A percentile compares a stretch with the other conserved stretches of the same genome.
Evolutionary conservation across 1,140 invertebrate species (phyloP).

Genomic region (Whitmania pigra): DNA sequence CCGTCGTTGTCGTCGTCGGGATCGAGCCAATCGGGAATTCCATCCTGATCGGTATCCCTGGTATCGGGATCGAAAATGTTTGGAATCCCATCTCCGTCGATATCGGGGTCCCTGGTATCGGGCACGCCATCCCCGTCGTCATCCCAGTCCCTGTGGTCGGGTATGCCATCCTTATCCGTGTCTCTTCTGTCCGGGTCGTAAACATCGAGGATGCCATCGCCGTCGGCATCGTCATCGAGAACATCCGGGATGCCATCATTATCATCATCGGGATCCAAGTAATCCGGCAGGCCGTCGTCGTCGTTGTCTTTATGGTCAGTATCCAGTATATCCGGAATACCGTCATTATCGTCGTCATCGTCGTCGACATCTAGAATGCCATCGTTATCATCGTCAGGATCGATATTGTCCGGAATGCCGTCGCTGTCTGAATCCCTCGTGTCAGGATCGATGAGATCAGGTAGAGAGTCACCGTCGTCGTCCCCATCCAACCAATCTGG

Average conservation of each 20-base stretch:
- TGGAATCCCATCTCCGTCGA: conserved; percentile 19
- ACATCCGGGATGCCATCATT: conserved; percentile 18
- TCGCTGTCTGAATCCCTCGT: background rate
- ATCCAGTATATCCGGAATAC: conserved; percentile 14
- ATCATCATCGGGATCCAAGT: conserved; percentile 13
- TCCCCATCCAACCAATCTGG: conserved; percentile 16
- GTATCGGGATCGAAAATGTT: conserved; percentile 14
- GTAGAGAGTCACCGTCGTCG: conserved; percentile 8
- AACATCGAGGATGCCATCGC: conserved; percentile 11
- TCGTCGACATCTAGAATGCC: conserved; percentile 14
- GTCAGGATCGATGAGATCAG: conserved; percentile 15
- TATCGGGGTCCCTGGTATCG: conserved; percentile 11
- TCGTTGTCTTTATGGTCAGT: conserved; percentile 14
- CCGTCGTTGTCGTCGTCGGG: conserved; percentile 20
- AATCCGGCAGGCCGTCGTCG: background rate
- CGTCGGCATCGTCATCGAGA: conserved; percentile 8
- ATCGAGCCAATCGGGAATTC: conserved; percentile 14
- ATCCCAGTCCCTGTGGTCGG: conserved; percentile 15
- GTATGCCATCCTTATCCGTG: conserved; percentile 16
- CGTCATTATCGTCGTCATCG: conserved; percentile 20
- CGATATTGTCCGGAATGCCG: conserved; percentile 10
- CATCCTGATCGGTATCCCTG: conserved; percentile 15
- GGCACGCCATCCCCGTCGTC: conserved; percentile 14
- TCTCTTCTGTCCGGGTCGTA: conserved; percentile 13
- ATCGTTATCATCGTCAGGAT: conserved; percentile 18